A percentile compares a stretch with the other conserved stretches of the same genome.
Conservation (phyloP, 2,888 invertebrate genomes). For the Cantharis nigra region DNA sequence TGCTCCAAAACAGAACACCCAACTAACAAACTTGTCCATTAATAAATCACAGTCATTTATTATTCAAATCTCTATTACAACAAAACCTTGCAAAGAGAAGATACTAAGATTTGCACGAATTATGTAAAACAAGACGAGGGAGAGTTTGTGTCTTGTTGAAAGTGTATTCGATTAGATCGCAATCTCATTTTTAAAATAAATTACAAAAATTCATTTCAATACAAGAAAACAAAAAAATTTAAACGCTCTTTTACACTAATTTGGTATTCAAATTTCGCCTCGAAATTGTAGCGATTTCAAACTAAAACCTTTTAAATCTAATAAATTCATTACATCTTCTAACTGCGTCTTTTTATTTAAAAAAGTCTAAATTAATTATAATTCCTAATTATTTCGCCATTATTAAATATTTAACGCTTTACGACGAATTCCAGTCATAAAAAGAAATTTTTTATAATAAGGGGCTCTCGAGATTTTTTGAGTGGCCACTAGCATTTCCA, state of each 20-base stretch:
- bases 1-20: neutral
- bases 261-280: neutral
- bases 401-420: neutral
- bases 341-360: neutral
- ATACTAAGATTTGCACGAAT: constrained; percentile 20
- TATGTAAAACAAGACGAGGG: constrained; percentile 16
- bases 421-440: neutral
- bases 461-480: neutral
- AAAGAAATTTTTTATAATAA: neutral
- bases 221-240: neutral
- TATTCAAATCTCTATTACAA: constrained; percentile 26
- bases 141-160: neutral
- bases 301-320: neutral
- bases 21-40: constrained; percentile 17
- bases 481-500: neutral
- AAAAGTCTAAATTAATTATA: neutral
- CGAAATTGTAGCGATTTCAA: neutral
- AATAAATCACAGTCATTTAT: constrained; percentile 26
- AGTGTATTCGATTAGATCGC: neutral
- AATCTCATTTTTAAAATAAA: neutral
- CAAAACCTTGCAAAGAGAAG: constrained; percentile 9
- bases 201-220: neutral
- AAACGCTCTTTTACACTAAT: neutral
- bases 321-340: neutral
- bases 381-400: neutral